Conservation (phyloP, 1,140 invertebrate genomes). For the Drosophila rhopaloa region DNA sequence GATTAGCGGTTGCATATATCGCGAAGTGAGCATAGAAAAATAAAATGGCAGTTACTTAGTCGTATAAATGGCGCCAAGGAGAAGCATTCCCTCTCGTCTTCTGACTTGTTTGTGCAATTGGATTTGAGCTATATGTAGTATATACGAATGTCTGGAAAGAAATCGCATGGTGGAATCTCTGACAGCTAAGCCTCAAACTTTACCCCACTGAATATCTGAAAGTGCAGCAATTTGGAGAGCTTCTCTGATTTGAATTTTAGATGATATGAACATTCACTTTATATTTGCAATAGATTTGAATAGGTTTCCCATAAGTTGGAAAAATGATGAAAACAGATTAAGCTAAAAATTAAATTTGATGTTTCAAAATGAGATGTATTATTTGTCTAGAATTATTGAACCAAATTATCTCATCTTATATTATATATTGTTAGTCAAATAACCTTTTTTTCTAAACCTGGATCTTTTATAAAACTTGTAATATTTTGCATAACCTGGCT, state of each 20-base stretch:
- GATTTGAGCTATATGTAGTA: slow-evolving; percentile 8
- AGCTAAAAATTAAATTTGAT: not conserved
- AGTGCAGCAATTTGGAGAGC: slow-evolving; percentile 28
- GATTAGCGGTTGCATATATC: slow-evolving; percentile 65
- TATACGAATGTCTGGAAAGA: not conserved
- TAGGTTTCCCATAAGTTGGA: not conserved
- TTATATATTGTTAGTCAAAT: too few relatives aligned
- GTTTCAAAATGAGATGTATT: not conserved
- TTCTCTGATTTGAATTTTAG: slow-evolving; percentile 20
- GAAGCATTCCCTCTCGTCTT: slow-evolving; percentile 15
- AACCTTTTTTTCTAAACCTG: too few relatives aligned
- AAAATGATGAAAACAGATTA: not conserved
- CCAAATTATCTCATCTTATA: too few relatives aligned
- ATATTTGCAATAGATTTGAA: slow-evolving; percentile 16
- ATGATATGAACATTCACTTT: slow-evolving; percentile 15
- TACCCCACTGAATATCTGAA: slow-evolving; percentile 4
- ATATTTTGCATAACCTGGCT: slow-evolving; percentile 32
- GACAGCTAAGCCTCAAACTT: slow-evolving; percentile 39
- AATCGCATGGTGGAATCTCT: not conserved
- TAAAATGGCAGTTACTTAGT: slow-evolving; percentile 80
- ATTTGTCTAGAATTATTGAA: too few relatives aligned
- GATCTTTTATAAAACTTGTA: slow-evolving; percentile 3
- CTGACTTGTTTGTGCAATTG: slow-evolving; percentile 46
- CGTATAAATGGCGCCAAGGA: slow-evolving; percentile 55
- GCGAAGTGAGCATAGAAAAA: slow-evolving; percentile 58